phyloP scores from a whole-genome alignment of 2,888 invertebrate species.

The Ecliptopera silaceata region DNA sequence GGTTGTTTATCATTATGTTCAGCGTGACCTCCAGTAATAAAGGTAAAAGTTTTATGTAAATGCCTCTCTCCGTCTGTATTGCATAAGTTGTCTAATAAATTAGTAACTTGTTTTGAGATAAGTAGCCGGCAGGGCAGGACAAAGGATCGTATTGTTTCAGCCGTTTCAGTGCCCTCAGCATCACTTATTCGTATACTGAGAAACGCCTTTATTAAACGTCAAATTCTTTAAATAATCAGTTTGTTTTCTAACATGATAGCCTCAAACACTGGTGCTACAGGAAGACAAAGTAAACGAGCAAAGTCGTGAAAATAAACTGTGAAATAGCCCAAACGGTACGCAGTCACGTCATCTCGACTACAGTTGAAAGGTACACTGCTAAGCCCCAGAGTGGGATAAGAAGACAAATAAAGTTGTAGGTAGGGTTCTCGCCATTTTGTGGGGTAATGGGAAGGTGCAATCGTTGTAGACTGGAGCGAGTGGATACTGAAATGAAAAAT shows the following conservation, averaged over 20 bases:
- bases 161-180: background rate
- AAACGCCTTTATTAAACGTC: background rate
- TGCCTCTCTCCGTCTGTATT: constrained; percentile 45
- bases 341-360: constrained; percentile 22
- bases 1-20: constrained; percentile 31
- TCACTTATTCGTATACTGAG: background rate
- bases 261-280: background rate
- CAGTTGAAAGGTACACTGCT: too few species aligned
- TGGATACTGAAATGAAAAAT: constrained; percentile 12
- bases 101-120: constrained; percentile 50
- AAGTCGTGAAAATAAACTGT: constrained; percentile 17
- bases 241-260: background rate
- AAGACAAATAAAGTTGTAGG: constrained; percentile 20
- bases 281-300: background rate
- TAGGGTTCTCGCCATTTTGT: constrained; percentile 12
- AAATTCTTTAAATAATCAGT: too few species aligned
- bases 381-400: constrained; percentile 15
- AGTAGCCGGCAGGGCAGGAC: constrained; percentile 39
- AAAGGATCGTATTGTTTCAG: constrained; percentile 42
- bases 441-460: constrained; percentile 8
- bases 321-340: constrained; percentile 16
- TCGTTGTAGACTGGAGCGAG: constrained; percentile 62
- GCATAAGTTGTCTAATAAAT: constrained; percentile 54
- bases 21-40: constrained; percentile 37
- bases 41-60: constrained; percentile 58